Base-by-base conservation (phyloP, 2,797 vertebrate species). In the Setipinna tenuifilis region DNA sequence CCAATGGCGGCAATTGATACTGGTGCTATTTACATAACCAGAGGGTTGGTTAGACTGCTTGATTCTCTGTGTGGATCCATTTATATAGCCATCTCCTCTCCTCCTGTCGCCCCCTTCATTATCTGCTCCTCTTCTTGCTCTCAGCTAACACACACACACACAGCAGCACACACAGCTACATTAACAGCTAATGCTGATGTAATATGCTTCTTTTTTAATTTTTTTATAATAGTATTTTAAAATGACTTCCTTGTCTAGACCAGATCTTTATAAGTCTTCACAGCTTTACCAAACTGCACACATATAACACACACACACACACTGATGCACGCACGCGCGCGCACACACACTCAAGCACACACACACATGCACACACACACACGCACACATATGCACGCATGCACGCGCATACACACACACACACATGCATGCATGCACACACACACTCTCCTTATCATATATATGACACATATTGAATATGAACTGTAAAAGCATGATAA, bases 21-120 rank as follows among this genome's bases (percentile, higher is more conserved):
- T 86, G 35, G 84, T 93, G 90, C 89, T 87, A 84, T 93, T 94
- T 95, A 94, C 92, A 89, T 94, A 94, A 94, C 91, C 82, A 35
- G 85, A 85, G 46, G 6, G 61, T 75, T 87, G 84, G 17, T 44
- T 6, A 78, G 71, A 41, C 31, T 78, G 71, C 19, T 31, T 78
- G 31, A 44, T 44, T 78, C 71, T 44, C 31, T 10, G 19, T 44
- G 35, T 12, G 31, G 71, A 78, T 78, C 71, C 71, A 44, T 78
- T 44, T 78, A 44, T 78, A 41, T 21, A 44, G 6, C 35, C 35
- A 44, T 28, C 68, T 35, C 46, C 46, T 28, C 68, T 35, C 50
- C 50, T 10, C 71, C 68, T 35, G 68, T 4, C 28, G 28, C 68
- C 68, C 35, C 17, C 68, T 19, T 75, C 68, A 75, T 16, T 21